Evolutionary conservation across 2,888 invertebrate species (phyloP), one percentile per base, ranked within the genome.

Genomic region (Napeogenes inachia): DNA sequence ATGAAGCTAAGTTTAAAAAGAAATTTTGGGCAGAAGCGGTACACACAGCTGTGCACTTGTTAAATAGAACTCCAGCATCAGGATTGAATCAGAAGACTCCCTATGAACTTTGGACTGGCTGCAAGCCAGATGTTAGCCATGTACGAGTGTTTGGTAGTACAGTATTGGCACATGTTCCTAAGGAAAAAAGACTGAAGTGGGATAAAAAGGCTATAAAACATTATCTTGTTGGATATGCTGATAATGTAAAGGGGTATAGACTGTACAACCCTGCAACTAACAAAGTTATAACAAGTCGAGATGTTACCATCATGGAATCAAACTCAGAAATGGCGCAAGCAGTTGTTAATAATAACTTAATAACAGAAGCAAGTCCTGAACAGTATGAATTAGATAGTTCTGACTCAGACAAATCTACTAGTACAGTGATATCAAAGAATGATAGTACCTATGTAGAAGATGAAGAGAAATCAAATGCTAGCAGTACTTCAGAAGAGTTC

Each of bases 221-320:
- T 35, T 64, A 66, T 42, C 57, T 71, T 5, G 62, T 69, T 12
- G 70, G 72, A 13, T 72, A 66, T 62, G 50, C 63, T 33, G 68
- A 71, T 6, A 64, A 67, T 57, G 59, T 69, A 0, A 72, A 73
- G 56, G 73, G 71, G 0, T 72, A 73, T 53, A 63, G 73, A 33
- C 38, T 70, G 4, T 67, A 68, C 50, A 57, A 70, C 57, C 68
- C 66, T 6, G 54, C 30, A 33, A n/a, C n/a, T n/a, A 12, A 35
- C 21, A 21, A 21, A 21, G 21, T 21, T 2, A 54, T 56, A 2
- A 64, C 63, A 8, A 61, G 63, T 33, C 59, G 71, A 60, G 65
- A 68, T 66, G 63, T 68, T 3, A 54, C 59, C 13, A 56, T 56
- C 5, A n/a, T 56, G 42, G 55, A 56, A n/a, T 38, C 55, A 4